phyloP scores from a whole-genome alignment of 2,888 invertebrate genomes.

The Phyllotreta striolata region DNA sequence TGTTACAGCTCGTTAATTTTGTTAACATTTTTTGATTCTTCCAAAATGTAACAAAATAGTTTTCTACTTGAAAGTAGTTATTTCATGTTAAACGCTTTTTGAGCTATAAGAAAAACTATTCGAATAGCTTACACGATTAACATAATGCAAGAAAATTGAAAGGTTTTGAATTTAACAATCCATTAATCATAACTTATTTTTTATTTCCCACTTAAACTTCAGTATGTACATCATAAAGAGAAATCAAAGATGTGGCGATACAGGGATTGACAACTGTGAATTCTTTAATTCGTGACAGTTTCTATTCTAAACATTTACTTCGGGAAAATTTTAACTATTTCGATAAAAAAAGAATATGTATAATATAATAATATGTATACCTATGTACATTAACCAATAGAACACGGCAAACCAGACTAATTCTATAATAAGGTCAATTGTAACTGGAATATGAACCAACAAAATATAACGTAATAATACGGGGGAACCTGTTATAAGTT shows the following conservation, averaged over 20 bases:
- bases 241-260: constrained; percentile 19
- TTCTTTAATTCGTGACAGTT: constrained; percentile 19
- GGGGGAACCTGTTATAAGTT: constrained; percentile 10
- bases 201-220: constrained; percentile 30
- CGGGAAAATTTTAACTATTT: constrained; percentile 18
- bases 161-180: too few relatives aligned
- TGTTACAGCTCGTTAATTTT: too few relatives aligned
- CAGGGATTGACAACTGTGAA: constrained; percentile 23
- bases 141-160: too few relatives aligned
- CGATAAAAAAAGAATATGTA: constrained; percentile 27
- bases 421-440: constrained; percentile 33
- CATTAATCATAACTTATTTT: constrained; percentile 10
- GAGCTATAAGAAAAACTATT: too few relatives aligned
- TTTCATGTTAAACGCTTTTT: too few relatives aligned
- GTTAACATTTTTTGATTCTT: too few relatives aligned
- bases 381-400: constrained; percentile 37
- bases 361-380: constrained; percentile 19
- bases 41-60: too few relatives aligned
- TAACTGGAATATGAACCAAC: constrained; percentile 33
- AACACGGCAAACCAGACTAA: constrained; percentile 33
- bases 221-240: constrained; percentile 30
- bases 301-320: constrained; percentile 29
- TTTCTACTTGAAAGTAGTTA: too few relatives aligned
- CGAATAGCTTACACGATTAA: too few relatives aligned
- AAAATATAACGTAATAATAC: background rate